Percentiles rank a stretch among this genome's conserved stretches.
These are phyloP conservation scores for Synergus laeviventris DNA, from an alignment of 2,888 invertebrate genomes.

Conservation along the genomic window DNA sequence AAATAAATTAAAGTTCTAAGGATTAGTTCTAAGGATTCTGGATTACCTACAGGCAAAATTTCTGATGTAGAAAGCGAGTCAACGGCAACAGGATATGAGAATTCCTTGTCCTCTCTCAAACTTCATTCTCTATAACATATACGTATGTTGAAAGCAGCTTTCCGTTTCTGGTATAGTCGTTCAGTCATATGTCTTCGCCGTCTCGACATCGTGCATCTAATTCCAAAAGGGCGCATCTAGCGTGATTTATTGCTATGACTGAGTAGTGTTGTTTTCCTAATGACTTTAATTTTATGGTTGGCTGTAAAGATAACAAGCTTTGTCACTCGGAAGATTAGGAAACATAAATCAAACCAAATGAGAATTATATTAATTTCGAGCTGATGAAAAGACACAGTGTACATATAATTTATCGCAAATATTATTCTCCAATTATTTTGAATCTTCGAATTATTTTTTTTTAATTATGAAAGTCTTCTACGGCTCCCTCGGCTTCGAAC, in stretches of 20 bases:
- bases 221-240: conserved; percentile 8
- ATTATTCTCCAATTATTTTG: no score
- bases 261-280: not conserved
- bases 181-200: conserved; percentile 30
- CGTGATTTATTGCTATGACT: conserved; percentile 1
- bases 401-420: no score
- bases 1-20: conserved; percentile 29
- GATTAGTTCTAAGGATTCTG: not conserved
- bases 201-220: conserved; percentile 30
- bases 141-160: conserved; percentile 24
- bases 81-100: conserved; percentile 32
- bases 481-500: no score
- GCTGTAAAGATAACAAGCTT: not conserved
- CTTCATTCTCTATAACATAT: conserved; percentile 28
- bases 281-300: not conserved
- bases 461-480: no score
- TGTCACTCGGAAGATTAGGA: not conserved
- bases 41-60: conserved; percentile 16
- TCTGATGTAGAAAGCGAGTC: conserved; percentile 32
- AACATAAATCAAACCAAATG: not conserved
- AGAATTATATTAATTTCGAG: not conserved
- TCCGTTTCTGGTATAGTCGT: conserved; percentile 21
- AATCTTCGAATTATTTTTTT: no score
- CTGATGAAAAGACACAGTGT: no score
- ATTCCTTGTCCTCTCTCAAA: conserved; percentile 39